Conservation (phyloP, 2,888 invertebrate species). For the Petrolisthes cinctipes region DNA sequence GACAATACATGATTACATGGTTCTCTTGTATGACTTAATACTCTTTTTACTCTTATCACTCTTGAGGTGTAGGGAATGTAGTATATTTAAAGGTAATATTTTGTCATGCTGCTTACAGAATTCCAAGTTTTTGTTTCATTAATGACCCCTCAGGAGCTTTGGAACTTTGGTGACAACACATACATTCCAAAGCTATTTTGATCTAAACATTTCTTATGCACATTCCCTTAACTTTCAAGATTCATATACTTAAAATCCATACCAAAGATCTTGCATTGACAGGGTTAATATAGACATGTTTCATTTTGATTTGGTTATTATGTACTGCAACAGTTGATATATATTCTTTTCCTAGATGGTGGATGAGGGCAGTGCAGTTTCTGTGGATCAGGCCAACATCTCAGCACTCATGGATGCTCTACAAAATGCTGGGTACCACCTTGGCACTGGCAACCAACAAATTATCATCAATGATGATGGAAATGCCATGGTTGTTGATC, state of each 20-base stretch:
- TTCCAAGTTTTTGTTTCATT: too few species aligned
- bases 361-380: constrained; percentile 47
- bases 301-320: background rate
- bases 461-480: constrained; percentile 57
- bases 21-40: too few species aligned
- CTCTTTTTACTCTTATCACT: too few species aligned
- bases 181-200: too few species aligned
- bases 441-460: constrained; percentile 67
- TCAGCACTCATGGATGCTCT: constrained; percentile 66
- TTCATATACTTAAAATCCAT: background rate
- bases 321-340: background rate
- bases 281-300: background rate
- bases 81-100: too few species aligned
- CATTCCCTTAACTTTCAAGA: too few species aligned
- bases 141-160: too few species aligned
- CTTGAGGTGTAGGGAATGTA: too few species aligned
- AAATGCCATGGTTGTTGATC: constrained; percentile 55
- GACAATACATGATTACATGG: too few species aligned
- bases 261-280: background rate
- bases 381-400: constrained; percentile 65
- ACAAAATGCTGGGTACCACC: constrained; percentile 66
- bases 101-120: too few species aligned
- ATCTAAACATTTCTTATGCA: too few species aligned
- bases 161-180: background rate
- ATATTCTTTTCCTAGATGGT: constrained; percentile 37